Evolutionary conservation across 2,113 vertebrate genomes (phyloP).

Genomic region (Tenrec ecaudatus): DNA sequence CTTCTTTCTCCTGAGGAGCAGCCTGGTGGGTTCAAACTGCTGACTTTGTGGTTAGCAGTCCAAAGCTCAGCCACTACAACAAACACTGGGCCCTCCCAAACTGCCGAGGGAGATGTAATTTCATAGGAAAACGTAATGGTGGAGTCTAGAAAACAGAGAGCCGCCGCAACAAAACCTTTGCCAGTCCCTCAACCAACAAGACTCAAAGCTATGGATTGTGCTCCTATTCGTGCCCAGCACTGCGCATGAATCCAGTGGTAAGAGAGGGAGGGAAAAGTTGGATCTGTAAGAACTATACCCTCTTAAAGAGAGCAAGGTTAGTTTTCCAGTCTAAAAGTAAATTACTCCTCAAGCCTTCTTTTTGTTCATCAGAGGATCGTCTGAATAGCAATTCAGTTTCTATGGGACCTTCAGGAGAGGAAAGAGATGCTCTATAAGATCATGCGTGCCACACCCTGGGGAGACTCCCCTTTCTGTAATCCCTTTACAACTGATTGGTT

Average conservation of each 20-base stretch:
- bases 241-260: not conserved
- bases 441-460: too few species aligned
- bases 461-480: too few species aligned
- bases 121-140: too few species aligned
- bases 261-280: not conserved
- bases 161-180: not conserved
- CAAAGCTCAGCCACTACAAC: not conserved
- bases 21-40: too few species aligned
- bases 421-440: not conserved
- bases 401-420: not conserved
- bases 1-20: too few species aligned
- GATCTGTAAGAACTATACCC: not conserved
- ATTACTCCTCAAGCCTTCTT: not conserved
- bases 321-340: not conserved
- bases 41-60: too few species aligned
- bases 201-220: not conserved
- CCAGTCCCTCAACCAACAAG: not conserved
- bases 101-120: not conserved
- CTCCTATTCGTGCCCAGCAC: not conserved
- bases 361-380: slow-evolving; percentile 23
- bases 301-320: not conserved
- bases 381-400: not conserved
- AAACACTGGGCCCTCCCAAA: not conserved
- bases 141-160: not conserved
- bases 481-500: too few species aligned